Conservation (phyloP, 2,113 vertebrate species). For the Lagopus muta region DNA sequence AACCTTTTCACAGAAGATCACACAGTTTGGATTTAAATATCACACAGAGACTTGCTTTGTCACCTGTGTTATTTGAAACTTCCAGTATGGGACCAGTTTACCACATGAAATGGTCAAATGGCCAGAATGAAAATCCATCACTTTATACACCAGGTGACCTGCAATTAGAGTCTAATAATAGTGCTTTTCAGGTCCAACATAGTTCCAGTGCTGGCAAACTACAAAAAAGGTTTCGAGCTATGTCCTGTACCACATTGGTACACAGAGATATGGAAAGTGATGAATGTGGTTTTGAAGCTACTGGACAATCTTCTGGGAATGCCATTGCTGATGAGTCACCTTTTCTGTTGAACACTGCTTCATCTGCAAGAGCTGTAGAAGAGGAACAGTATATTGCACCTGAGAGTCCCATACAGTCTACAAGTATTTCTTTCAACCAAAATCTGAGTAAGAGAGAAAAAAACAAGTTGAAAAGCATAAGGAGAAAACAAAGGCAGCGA, state of each 20-base stretch:
- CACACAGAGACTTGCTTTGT: slow-evolving; percentile 64
- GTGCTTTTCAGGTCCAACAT: slow-evolving; percentile 23
- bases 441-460: slow-evolving; percentile 83
- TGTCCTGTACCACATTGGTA: slow-evolving; percentile 50
- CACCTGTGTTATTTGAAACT: slow-evolving; percentile 46
- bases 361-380: slow-evolving; percentile 31
- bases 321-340: slow-evolving; percentile 5
- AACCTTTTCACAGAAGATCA: slow-evolving; percentile 79
- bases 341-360: slow-evolving; percentile 62
- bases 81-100: slow-evolving; percentile 17
- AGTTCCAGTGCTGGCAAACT: slow-evolving; percentile 48
- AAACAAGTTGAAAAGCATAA: slow-evolving; percentile 83
- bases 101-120: neutral
- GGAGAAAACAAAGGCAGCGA: slow-evolving; percentile 82
- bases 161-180: slow-evolving; percentile 16
- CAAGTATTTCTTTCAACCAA: slow-evolving; percentile 51
- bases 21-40: slow-evolving; percentile 77
- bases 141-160: neutral
- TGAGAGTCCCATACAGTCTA: slow-evolving; percentile 39
- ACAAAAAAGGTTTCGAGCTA: slow-evolving; percentile 56
- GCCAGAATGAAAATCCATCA: slow-evolving; percentile 43
- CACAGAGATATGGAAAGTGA: slow-evolving; percentile 46
- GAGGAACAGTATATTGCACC: slow-evolving; percentile 26
- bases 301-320: slow-evolving; percentile 39
- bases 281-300: slow-evolving; percentile 66